Evolutionary conservation across 1,140 invertebrate genomes (phyloP).

Genomic region (Manduca sexta): DNA sequence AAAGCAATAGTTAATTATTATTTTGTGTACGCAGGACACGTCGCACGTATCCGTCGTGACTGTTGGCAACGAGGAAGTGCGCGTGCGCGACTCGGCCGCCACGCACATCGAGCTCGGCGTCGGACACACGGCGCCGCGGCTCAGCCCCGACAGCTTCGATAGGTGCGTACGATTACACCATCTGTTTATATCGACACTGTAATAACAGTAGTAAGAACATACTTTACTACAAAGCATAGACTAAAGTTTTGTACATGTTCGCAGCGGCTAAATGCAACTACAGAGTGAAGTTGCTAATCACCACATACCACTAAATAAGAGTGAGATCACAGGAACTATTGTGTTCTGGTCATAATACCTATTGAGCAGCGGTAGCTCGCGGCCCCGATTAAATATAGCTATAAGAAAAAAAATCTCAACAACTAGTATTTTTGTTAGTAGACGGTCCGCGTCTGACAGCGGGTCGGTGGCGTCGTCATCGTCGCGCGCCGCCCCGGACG

Average conservation of each 20-base stretch:
- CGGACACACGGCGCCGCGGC: constrained; percentile 21
- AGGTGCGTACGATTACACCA: constrained; percentile 14
- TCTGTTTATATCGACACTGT: background rate
- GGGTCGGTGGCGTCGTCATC: constrained; percentile 46
- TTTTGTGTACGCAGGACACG: constrained; percentile 74
- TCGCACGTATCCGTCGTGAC: constrained; percentile 93
- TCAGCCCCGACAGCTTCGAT: constrained; percentile 56
- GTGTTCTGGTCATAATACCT: background rate
- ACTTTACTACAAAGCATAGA: too few relatives aligned
- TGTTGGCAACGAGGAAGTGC: constrained; percentile 84
- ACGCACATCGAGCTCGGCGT: constrained; percentile 45
- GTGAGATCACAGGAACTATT: too few relatives aligned
- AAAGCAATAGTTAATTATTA: background rate
- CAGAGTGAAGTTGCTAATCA: too few relatives aligned
- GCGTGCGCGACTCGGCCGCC: constrained; percentile 78
- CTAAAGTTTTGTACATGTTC: too few relatives aligned
- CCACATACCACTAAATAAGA: too few relatives aligned
- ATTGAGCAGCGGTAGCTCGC: background rate
- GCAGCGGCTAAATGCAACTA: too few relatives aligned
- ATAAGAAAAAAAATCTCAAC: too few relatives aligned
- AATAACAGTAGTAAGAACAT: too few relatives aligned
- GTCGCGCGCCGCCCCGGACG: constrained; percentile 79
- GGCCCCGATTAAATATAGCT: too few relatives aligned
- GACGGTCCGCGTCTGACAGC: constrained; percentile 67
- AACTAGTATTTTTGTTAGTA: background rate